Base-by-base conservation (phyloP, 2,113 vertebrate species). In the Chauna torquata region DNA sequence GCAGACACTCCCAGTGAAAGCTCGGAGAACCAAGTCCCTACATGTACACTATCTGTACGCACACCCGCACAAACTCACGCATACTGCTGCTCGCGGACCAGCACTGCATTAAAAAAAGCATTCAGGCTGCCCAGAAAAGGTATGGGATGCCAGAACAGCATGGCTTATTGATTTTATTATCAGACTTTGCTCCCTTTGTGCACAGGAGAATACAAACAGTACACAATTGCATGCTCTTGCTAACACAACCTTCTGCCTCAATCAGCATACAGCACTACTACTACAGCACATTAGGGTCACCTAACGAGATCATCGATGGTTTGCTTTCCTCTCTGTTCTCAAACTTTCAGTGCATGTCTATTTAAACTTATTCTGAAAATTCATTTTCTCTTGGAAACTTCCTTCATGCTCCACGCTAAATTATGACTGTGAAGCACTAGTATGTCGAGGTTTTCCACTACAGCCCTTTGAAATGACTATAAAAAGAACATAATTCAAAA, bases 221-320 rank as follows among this genome's bases (percentile, higher is more conserved):
- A 71, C 40, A 66, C 22, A 42, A 38, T 9, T n/a, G 40, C 15
- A 27, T 9, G 3, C 16, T 38, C 49, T 11, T 15, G 49, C 23
- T 50, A 28, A 36, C 27, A 47, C 24, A 17, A 70, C 34, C 27
- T n/a, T 22, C 1, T 1, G 38, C 62, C 50, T 54, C 2, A 1
- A 25, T 22, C 25, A 25, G 25, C 5, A 6, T 3, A 9, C 34
- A 14, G n/a, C 3, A 1, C 23, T n/a, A n/a, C n/a, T n/a, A n/a
- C n/a, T n/a, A n/a, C n/a, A n/a, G n/a, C n/a, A 28, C 17, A 64
- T 24, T 19, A 16, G 27, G 34, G 24, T 80, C 36, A 50, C 8
- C 40, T 42, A 13, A n/a, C 1, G 12, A 44, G 42, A 36, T 32
- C 59, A 12, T 17, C 50, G 36, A 36, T 1, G 0, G 22, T 8